phyloP scores from a whole-genome alignment of 2,113 vertebrate species.

The Cepphus grylle region DNA sequence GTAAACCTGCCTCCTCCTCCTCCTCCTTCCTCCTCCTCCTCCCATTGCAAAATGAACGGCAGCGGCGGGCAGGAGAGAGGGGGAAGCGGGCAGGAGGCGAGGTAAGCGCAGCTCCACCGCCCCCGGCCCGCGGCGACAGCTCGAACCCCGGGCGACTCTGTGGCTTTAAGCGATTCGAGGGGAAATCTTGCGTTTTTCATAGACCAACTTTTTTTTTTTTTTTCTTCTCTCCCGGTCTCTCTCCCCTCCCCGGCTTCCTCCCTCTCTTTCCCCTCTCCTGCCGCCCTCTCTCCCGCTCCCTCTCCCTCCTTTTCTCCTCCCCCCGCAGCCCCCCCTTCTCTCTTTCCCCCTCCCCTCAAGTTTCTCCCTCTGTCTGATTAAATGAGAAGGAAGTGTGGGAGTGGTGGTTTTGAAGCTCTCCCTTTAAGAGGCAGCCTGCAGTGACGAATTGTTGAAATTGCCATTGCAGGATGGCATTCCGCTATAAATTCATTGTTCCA shows the following conservation, averaged over 20 bases:
- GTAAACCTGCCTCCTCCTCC: neutral
- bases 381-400: conserved; percentile 75
- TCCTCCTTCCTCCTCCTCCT: neutral
- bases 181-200: neutral
- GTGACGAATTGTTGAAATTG: conserved; percentile 86
- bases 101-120: neutral
- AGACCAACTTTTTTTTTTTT: neutral
- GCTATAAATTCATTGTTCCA: conserved; percentile 89
- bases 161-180: neutral
- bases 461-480: conserved; percentile 83
- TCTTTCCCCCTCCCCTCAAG: neutral
- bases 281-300: neutral
- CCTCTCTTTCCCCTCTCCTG: neutral
- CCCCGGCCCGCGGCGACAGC: neutral
- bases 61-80: neutral
- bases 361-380: conserved; percentile 73
- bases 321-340: neutral
- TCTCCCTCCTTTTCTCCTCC: neutral
- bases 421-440: conserved; percentile 82
- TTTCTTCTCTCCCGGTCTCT: neutral
- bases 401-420: conserved; percentile 77
- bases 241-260: neutral
- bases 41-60: neutral
- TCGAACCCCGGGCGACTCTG: neutral
- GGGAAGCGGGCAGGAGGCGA: neutral